Evolutionary conservation across 2,797 vertebrate genomes (phyloP), one percentile per base, ranked within the genome.

Genomic region (Microchirus variegatus): DNA sequence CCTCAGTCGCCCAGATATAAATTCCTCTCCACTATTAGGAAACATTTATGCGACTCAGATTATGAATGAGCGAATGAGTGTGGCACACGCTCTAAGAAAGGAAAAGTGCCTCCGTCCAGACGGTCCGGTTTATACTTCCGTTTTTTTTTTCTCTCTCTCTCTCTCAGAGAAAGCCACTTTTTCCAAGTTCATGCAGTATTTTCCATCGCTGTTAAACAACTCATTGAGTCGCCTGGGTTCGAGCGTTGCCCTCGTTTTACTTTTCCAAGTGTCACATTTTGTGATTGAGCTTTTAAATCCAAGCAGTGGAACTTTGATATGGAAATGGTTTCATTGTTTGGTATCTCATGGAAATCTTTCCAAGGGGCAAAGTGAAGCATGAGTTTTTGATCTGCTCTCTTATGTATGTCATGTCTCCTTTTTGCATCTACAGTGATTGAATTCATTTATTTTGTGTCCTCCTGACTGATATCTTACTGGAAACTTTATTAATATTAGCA

Each of bases 141-240:
- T 66, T 82, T 70, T 79, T 70, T 69, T 65, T 78, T 77, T 70
- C n/a, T n/a, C n/a, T n/a, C n/a, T 63, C 74, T 67, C 67, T 74
- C 59, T 63, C 64, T 77, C 31, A 56, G 62, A 74, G 73, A 80
- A 63, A 64, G 59, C 67, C 53, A 66, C 8, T 85, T 88, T 91
- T 92, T 91, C 88, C 89, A 64, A 78, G 81, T 84, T 81, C 77
- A 56, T 43, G 75, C 78, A 69, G 84, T 48, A 75, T 87, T 92
- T 93, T 94, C 92, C 92, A 75, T 87, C 81, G 78, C 69, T 83
- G 80, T 83, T 60, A 85, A 89, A 86, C 82, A 78, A 77, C 77
- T 87, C 83, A 83, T 56, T 81, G 87, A 83, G 70, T 55, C 60
- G 90, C 91, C 91, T 92, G 88, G 86, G 81, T 83, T 80, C 64